A percentile compares a stretch with the other conserved stretches of the same genome.
These are phyloP conservation scores for Sorex araneus DNA, from an alignment of 2,113 vertebrate genomes.

Conservation along the genomic window DNA sequence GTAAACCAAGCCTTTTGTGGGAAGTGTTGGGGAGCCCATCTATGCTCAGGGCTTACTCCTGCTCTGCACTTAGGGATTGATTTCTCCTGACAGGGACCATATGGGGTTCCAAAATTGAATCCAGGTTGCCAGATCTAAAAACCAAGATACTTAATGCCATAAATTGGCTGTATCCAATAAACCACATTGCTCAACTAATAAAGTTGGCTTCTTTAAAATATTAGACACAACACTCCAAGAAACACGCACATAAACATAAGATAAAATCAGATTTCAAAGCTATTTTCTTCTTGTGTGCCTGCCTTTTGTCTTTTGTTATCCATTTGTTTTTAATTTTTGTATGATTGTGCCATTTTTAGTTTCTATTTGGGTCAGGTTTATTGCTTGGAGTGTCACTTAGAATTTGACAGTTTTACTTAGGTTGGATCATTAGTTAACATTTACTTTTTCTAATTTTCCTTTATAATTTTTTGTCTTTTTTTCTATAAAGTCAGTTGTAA, in stretches of 20 bases:
- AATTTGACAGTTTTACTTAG: neutral
- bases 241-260: constrained; percentile 49
- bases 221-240: neutral
- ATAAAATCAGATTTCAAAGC: neutral
- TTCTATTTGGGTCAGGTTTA: neutral
- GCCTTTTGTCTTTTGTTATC: no score
- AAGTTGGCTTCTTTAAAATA: neutral
- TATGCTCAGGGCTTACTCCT: no score
- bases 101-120: no score
- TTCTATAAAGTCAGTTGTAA: neutral
- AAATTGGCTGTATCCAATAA: neutral
- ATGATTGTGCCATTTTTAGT: constrained; percentile 11
- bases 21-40: no score
- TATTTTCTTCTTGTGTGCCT: rapidly evolving
- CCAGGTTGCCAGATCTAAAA: no score
- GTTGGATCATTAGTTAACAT: neutral
- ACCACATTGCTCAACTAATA: neutral
- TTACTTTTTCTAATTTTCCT: neutral
- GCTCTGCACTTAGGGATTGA: no score
- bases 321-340: neutral
- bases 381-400: neutral
- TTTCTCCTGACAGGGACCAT: no score
- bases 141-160: neutral
- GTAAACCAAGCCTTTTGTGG: neutral
- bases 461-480: neutral